Conservation (phyloP, 2,797 vertebrate species). For the Liparis tanakae region DNA sequence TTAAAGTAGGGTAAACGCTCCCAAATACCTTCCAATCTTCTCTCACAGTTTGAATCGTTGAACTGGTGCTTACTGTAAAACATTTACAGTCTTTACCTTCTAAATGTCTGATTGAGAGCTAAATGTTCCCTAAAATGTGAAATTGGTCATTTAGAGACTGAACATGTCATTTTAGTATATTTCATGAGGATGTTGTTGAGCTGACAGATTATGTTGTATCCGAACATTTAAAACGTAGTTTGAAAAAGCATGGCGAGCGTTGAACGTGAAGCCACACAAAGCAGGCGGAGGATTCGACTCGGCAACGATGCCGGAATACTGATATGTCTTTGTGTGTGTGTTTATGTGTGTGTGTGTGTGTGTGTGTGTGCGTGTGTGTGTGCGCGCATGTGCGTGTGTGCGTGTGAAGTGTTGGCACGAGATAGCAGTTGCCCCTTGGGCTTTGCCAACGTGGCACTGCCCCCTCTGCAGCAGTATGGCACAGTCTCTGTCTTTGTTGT, state of each 20-base stretch:
- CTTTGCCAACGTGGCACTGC: constrained; percentile 79
- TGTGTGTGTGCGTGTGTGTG: constrained; percentile 16
- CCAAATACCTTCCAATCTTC: constrained; percentile 18
- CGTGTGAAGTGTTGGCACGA: constrained; percentile 76
- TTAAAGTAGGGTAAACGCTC: constrained; percentile 21
- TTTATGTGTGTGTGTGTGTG: constrained; percentile 23
- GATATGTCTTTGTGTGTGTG: constrained; percentile 49
- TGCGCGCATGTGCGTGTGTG: constrained; percentile 39
- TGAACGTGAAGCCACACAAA: constrained; percentile 63
- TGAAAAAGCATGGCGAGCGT: constrained; percentile 23
- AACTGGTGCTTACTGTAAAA: neutral
- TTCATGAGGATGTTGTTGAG: constrained; percentile 3
- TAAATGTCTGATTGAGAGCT: neutral
- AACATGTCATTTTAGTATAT: neutral
- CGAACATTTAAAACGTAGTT: constrained; percentile 24
- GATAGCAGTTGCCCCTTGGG: constrained; percentile 79
- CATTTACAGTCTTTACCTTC: neutral
- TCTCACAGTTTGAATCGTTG: neutral
- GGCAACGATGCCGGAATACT: constrained; percentile 72
- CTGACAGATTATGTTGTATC: neutral
- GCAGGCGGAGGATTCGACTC: constrained; percentile 56
- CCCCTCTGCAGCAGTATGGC: constrained; percentile 80
- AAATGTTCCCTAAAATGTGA: neutral
- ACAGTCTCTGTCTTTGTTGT: constrained; percentile 78
- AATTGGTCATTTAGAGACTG: neutral